phyloP scores from a whole-genome alignment of 2,113 vertebrate genomes.

The Willisornis vidua region DNA sequence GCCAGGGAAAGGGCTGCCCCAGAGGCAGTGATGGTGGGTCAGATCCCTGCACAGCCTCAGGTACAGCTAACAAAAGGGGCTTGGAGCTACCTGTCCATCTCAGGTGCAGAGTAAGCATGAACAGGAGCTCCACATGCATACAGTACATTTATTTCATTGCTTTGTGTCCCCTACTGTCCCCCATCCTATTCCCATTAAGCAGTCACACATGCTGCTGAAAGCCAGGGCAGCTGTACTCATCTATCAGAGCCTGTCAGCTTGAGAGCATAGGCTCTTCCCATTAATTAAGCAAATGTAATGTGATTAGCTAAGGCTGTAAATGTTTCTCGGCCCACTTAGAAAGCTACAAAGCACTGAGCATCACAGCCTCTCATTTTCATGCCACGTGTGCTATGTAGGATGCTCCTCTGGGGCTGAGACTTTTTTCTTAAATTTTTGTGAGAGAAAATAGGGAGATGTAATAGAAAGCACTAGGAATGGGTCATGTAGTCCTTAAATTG shows the following conservation, averaged over 20 bases:
- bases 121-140: accelerated
- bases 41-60: background rate
- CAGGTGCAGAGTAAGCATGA: background rate
- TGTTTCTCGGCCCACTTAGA: slow-evolving; percentile 44
- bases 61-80: background rate
- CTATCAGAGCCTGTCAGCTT: slow-evolving; percentile 54
- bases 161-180: background rate
- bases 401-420: background rate
- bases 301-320: slow-evolving; percentile 59
- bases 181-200: background rate
- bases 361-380: background rate
- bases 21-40: background rate
- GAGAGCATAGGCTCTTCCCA: slow-evolving; percentile 41
- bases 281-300: slow-evolving; percentile 66
- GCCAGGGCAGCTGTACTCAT: slow-evolving; percentile 52
- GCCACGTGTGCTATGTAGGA: background rate
- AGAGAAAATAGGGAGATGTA: background rate
- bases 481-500: background rate
- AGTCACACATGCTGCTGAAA: slow-evolving; percentile 27
- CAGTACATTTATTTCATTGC: background rate
- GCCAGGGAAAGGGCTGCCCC: background rate
- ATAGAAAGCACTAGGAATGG: background rate
- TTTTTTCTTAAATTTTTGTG: background rate
- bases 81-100: background rate
- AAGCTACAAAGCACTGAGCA: slow-evolving; percentile 2